Evolutionary conservation across 2,888 invertebrate species (phyloP).

Genomic region (Limenitis arthemis): DNA sequence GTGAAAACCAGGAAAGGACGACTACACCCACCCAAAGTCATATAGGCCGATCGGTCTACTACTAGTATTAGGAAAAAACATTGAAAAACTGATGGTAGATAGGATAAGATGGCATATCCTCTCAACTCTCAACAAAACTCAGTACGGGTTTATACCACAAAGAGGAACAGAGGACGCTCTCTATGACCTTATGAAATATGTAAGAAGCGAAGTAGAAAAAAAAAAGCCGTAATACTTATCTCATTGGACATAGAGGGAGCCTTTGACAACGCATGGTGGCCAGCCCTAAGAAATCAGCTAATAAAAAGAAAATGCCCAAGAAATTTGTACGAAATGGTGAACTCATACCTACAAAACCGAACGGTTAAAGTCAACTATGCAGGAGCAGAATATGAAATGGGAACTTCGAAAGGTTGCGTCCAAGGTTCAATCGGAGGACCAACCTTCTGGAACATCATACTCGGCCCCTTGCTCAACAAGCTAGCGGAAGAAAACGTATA

Average conservation of each 20-base stretch:
- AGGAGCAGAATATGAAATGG: constrained; percentile 1
- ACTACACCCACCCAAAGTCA: constrained; percentile 11
- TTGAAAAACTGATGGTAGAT: constrained; percentile 18
- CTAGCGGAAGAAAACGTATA: not conserved
- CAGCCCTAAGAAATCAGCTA: constrained; percentile 17
- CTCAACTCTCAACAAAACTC: constrained; percentile 8
- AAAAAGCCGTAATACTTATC: constrained; percentile 11
- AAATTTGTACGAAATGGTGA: constrained; percentile 3
- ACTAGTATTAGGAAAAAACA: constrained; percentile 11
- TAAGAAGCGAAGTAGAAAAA: not conserved
- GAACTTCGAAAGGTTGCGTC: not conserved
- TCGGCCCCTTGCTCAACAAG: not conserved
- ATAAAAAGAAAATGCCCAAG: constrained; percentile 14
- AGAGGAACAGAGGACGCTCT: constrained; percentile 21
- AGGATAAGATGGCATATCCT: constrained; percentile 15
- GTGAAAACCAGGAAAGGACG: not conserved
- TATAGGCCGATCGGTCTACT: constrained; percentile 19
- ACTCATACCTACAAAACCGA: constrained; percentile 11
- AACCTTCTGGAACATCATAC: not conserved
- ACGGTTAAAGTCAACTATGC: constrained; percentile 13
- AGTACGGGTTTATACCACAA: constrained; percentile 25
- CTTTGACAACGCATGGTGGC: constrained; percentile 35
- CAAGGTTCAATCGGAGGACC: not conserved
- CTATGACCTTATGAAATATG: constrained; percentile 11
- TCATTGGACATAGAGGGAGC: constrained; percentile 30